phyloP scores from a whole-genome alignment of 2,888 invertebrate species.

The Sesia apiformis region DNA sequence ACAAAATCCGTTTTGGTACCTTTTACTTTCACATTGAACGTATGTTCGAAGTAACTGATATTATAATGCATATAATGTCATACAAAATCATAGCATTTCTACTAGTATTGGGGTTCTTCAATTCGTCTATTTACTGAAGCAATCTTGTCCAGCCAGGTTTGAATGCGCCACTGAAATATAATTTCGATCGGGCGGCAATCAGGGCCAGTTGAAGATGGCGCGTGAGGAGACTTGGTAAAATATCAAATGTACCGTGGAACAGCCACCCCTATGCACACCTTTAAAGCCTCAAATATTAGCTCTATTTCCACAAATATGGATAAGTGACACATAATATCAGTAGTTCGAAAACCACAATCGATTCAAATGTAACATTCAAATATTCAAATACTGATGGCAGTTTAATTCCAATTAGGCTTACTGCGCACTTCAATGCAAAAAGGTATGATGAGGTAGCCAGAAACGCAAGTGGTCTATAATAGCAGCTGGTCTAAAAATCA shows the following conservation, averaged over 20 bases:
- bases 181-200: conserved; percentile 74
- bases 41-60: too few species aligned
- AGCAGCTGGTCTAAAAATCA: too few species aligned
- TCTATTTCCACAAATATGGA: background rate
- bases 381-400: too few species aligned
- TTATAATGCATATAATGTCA: too few species aligned
- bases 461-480: too few species aligned
- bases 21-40: too few species aligned
- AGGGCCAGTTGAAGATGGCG: conserved; percentile 69
- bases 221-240: conserved; percentile 67
- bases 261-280: conserved; percentile 25
- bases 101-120: background rate
- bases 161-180: conserved; percentile 71
- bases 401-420: too few species aligned
- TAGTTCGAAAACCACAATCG: background rate
- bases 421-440: too few species aligned
- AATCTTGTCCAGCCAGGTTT: conserved; percentile 64
- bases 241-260: conserved; percentile 53
- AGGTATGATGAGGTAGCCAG: too few species aligned
- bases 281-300: conserved; percentile 11
- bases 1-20: too few species aligned
- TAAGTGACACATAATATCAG: background rate
- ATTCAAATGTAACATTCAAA: too few species aligned
- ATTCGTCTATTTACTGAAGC: conserved; percentile 19
- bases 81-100: background rate